These are phyloP conservation scores for Balaeniceps rex DNA, from an alignment of 2,113 vertebrate species.

Conservation along the genomic window DNA sequence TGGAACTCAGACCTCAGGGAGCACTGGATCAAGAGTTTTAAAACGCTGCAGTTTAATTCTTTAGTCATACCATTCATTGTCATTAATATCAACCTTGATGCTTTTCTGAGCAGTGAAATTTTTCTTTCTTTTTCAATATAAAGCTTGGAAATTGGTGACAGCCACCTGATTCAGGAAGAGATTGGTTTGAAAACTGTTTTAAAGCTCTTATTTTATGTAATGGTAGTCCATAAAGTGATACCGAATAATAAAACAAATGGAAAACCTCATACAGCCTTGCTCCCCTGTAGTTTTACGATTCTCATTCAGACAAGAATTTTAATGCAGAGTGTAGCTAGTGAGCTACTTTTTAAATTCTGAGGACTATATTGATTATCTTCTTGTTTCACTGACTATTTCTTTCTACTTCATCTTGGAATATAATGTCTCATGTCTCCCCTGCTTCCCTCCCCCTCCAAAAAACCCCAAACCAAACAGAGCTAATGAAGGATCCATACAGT, in stretches of 20 bases:
- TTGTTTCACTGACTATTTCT: not conserved
- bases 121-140: not conserved
- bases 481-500: not conserved
- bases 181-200: not conserved
- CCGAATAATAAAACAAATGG: not conserved
- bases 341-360: not conserved
- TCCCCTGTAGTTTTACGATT: not conserved
- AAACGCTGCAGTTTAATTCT: not conserved
- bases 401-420: not conserved
- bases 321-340: not conserved
- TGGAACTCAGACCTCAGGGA: not conserved
- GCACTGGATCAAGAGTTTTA: not conserved
- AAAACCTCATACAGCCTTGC: not conserved
- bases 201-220: not conserved
- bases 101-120: not conserved
- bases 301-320: not conserved
- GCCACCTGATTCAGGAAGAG: not conserved
- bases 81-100: not conserved
- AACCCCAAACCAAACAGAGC: not conserved
- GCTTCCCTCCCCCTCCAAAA: not conserved
- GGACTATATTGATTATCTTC: not conserved
- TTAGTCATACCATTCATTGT: not conserved
- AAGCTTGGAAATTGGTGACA: not conserved
- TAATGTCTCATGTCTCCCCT: not conserved
- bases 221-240: not conserved